Conservation (phyloP, 2,797 vertebrate species). For the Pipistrellus pipistrellus region DNA sequence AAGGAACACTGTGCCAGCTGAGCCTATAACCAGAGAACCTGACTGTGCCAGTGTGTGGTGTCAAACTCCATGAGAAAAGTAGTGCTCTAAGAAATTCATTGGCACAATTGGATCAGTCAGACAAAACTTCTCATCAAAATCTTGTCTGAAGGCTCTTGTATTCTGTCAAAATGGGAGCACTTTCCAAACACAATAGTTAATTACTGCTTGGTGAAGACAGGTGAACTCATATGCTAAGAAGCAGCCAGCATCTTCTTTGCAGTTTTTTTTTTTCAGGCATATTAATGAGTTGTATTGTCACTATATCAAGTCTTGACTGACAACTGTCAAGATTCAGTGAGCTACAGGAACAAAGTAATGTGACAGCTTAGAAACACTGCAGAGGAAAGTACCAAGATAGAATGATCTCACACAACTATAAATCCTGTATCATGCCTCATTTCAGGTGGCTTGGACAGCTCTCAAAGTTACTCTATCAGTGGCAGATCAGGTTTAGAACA, state of each 20-base stretch:
- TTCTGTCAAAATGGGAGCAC: neutral
- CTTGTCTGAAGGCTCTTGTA: neutral
- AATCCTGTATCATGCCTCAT: neutral
- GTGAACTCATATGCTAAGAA: neutral
- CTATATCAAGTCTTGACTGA: slow-evolving; percentile 35
- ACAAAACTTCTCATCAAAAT: slow-evolving; percentile 14
- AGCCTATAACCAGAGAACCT: neutral
- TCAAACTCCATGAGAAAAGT: neutral
- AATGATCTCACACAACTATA: neutral
- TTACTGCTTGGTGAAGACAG: slow-evolving; percentile 39
- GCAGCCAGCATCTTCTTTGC: neutral
- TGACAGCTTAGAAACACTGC: slow-evolving; percentile 15
- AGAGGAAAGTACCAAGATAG: neutral
- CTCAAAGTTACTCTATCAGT: neutral
- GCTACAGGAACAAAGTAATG: neutral
- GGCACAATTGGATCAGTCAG: neutral
- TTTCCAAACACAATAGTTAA: slow-evolving; percentile 20
- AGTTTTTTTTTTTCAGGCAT: neutral
- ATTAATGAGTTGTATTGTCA: slow-evolving; percentile 17
- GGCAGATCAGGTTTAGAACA: neutral
- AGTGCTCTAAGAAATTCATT: slow-evolving; percentile 4
- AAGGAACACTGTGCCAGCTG: neutral
- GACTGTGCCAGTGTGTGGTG: neutral
- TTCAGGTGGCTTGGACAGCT: neutral
- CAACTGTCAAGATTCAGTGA: slow-evolving; percentile 37